phyloP scores from a whole-genome alignment of 2,113 vertebrate species.

The Sakesphorus luctuosus region DNA sequence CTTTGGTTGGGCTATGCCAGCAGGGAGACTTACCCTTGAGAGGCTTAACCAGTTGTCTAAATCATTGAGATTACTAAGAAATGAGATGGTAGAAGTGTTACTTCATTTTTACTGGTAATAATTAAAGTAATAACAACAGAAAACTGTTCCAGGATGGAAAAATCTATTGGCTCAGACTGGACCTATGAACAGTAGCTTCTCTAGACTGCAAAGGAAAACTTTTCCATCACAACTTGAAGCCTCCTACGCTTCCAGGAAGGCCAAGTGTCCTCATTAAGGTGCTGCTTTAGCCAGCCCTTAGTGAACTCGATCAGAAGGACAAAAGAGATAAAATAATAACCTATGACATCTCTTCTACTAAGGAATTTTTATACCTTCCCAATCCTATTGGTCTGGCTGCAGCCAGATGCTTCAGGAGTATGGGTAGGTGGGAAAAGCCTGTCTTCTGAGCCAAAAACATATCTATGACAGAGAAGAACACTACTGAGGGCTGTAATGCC shows the following conservation, averaged over 20 bases:
- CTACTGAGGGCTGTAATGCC: accelerated
- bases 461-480: background rate
- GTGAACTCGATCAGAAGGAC: accelerated
- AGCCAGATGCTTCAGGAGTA: background rate
- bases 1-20: accelerated
- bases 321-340: background rate
- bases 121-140: background rate
- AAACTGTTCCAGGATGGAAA: constrained; percentile 22
- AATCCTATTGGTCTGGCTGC: background rate
- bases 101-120: background rate
- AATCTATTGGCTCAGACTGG: background rate
- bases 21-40: background rate
- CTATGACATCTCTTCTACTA: background rate
- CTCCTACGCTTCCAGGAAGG: background rate
- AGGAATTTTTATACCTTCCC: background rate
- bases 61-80: background rate
- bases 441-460: background rate
- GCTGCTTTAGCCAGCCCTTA: background rate
- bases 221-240: background rate
- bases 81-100: background rate
- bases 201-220: background rate
- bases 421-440: background rate
- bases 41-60: background rate
- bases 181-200: background rate
- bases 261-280: background rate